These are phyloP conservation scores for Rhyacophila brunnea DNA, from an alignment of 1,140 invertebrate genomes.

Conservation along the genomic window DNA sequence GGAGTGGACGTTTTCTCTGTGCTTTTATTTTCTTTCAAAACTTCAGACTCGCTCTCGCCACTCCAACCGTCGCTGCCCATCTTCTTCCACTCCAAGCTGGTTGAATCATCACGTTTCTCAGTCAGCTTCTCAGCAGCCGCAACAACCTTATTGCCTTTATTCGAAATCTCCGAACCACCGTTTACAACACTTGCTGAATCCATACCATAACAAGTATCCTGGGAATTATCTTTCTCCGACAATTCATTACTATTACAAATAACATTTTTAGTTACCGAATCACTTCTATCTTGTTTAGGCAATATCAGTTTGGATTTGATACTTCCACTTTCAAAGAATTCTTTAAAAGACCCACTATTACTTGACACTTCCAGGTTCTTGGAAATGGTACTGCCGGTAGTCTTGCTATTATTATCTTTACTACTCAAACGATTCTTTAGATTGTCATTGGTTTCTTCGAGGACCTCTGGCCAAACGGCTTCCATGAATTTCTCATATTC, in stretches of 20 bases:
- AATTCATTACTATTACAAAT: neutral
- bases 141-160: too few relatives aligned
- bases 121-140: neutral
- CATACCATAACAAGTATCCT: too few relatives aligned
- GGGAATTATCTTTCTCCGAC: neutral
- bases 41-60: slow-evolving; percentile 14
- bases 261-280: too few relatives aligned
- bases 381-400: neutral
- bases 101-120: neutral
- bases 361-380: neutral
- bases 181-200: too few relatives aligned
- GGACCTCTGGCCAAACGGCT: slow-evolving; percentile 28
- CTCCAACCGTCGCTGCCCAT: slow-evolving; percentile 11
- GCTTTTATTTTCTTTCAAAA: neutral
- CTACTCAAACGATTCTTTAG: neutral
- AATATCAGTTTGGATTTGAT: too few relatives aligned
- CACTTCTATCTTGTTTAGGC: too few relatives aligned
- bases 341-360: neutral
- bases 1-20: neutral
- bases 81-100: neutral
- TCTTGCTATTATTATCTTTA: neutral
- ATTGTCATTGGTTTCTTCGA: slow-evolving; percentile 1
- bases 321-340: neutral
- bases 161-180: too few relatives aligned
- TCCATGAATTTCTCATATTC: slow-evolving; percentile 36